Evolutionary conservation across 2,797 vertebrate genomes (phyloP).

Genomic region (Agapornis canus): DNA sequence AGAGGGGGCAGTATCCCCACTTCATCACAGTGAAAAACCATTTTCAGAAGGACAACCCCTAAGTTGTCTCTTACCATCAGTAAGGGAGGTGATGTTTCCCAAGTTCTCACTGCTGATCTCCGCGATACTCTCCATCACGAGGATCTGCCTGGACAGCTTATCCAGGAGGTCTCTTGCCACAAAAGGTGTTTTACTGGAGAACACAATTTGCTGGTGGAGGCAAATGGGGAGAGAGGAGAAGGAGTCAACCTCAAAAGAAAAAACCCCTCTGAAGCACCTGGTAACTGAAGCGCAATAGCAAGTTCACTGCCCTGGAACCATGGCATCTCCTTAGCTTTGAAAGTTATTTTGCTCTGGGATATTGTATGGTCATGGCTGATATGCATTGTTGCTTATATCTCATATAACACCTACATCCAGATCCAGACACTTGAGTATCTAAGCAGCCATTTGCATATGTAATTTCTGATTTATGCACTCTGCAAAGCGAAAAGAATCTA

Average conservation of each 20-base stretch:
- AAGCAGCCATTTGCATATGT: neutral
- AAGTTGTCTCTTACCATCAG: conserved; percentile 82
- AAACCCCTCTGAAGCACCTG: neutral
- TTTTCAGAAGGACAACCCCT: neutral
- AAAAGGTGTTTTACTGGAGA: conserved; percentile 81
- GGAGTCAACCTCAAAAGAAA: neutral
- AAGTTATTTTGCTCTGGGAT: neutral
- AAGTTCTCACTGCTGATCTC: conserved; percentile 88
- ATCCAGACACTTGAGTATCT: neutral
- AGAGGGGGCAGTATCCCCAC: neutral
- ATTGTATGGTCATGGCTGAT: neutral
- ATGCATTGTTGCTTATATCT: neutral
- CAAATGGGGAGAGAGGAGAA: conserved; percentile 3
- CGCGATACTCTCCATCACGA: conserved; percentile 85
- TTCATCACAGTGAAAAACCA: neutral
- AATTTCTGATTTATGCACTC: neutral
- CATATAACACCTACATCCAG: neutral
- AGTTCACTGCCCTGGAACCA: neutral
- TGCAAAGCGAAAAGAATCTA: neutral
- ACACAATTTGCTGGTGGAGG: conserved; percentile 82
- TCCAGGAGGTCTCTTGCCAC: conserved; percentile 84
- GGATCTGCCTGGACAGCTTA: conserved; percentile 87
- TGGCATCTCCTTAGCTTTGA: neutral
- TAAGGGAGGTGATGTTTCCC: conserved; percentile 82
- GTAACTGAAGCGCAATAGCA: neutral